Base-by-base conservation (phyloP, 2,113 vertebrate species). In the Piaya cayana region DNA sequence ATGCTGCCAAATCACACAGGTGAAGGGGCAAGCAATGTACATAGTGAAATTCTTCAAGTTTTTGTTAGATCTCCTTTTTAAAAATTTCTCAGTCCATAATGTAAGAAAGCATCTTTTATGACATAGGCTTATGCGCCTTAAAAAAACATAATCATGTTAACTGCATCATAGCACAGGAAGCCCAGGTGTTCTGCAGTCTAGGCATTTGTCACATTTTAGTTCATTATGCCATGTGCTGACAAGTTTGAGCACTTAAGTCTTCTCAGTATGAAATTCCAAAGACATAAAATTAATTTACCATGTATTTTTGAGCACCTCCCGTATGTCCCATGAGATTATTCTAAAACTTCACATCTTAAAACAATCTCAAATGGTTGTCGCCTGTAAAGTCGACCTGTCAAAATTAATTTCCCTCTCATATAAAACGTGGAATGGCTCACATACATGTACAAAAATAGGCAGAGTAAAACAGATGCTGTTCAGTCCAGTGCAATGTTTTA, bases 141-240 rank as follows among this genome's bases (percentile, higher is more conserved):
- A 88, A 85, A 85, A 90, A 84, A 26, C 15, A 43, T 22, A 43
- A 86, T 58, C 30, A 34, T 49, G 62, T 84, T 89, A 89, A 95
- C 39, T 53, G 78, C 62, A 81, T 50, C 59, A 81, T 18, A 86
- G n/a, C 43, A 76, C 53, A 82, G n/a, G 29, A 95, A 91, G 81
- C 64, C 36, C 81, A 91, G 58, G 89, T 94, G 70, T 72, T 93
- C n/a, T 45, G 92, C 58, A 82, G 53, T 15, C 53, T 32, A 76
- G 58, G 45, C 78, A 84, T 94, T 49, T 93, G 72, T 89, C 88
- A 94, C 60, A 79, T 84, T 92, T 96, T 82, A 87, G 36, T 79
- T 92, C 77, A 84, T 85, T 93, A 75, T 60, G 74, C 47, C 72
- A 79, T 0, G 0, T 60, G 19, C 37, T 88, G 65, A 81, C 83